A percentile compares a stretch with the other conserved stretches of the same genome.
Conservation (phyloP, 2,888 invertebrate genomes). For the Empis livida region DNA sequence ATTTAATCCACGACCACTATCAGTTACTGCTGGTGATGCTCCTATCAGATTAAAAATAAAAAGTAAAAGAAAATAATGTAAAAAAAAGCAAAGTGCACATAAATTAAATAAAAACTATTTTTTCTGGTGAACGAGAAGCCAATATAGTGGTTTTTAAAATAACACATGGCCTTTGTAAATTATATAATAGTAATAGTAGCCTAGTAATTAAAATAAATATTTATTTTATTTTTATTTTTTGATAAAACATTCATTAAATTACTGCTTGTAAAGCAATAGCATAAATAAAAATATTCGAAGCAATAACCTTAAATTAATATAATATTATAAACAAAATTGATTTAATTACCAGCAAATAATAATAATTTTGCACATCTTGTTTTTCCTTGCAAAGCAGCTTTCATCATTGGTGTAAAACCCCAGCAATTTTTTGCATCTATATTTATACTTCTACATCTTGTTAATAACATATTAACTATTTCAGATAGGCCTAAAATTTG, state of each 20-base stretch:
- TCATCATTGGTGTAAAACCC: conserved; percentile 61
- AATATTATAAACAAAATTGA: too few species aligned
- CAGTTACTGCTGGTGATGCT: conserved; percentile 53
- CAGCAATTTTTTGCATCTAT: conserved; percentile 55
- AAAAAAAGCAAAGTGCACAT: too few species aligned
- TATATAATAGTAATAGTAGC: too few species aligned
- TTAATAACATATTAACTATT: conserved; percentile 51
- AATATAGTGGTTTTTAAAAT: too few species aligned
- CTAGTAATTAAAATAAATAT: too few species aligned
- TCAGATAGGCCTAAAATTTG: conserved; percentile 49
- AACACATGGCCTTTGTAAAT: too few species aligned
- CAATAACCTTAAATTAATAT: too few species aligned
- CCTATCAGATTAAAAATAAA: conserved; percentile 34
- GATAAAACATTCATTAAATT: too few species aligned
- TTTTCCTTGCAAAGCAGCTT: conserved; percentile 61
- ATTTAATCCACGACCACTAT: conserved; percentile 51
- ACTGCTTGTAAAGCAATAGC: too few species aligned
- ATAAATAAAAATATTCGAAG: too few species aligned
- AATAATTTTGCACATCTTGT: conserved; percentile 60
- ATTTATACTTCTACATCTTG: conserved; percentile 48
- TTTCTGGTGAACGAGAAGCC: too few species aligned
- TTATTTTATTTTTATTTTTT: conserved; percentile 1
- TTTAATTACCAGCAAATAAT: conserved; percentile 51
- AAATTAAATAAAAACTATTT: too few species aligned
- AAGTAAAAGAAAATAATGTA: conserved; percentile 6